Evolutionary conservation across 2,113 vertebrate genomes (phyloP).

Genomic region (Ancistrus triradiatus): DNA sequence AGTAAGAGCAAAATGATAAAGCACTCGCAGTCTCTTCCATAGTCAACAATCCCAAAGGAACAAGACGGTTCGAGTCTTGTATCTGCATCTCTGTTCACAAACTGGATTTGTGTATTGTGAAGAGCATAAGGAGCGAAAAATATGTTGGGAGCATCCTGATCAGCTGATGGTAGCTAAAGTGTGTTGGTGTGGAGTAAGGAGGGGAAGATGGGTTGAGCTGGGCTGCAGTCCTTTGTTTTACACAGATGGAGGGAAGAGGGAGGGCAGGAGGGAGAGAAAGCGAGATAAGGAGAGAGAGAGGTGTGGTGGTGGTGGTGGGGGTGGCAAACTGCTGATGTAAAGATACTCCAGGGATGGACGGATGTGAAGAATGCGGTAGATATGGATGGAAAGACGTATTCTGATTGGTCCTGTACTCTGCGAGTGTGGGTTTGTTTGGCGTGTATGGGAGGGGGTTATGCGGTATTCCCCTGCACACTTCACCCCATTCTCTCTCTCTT

Average conservation of each 20-base stretch:
- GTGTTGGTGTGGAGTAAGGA: conserved; percentile 7
- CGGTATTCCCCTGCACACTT: conserved; percentile 10
- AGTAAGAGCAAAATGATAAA: neutral
- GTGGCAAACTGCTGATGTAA: conserved; percentile 30
- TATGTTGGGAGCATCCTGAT: conserved; percentile 5
- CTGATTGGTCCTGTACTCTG: conserved; percentile 22
- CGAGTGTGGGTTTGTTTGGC: too few species aligned
- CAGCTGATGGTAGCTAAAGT: neutral
- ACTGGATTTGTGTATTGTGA: too few species aligned
- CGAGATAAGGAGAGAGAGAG: conserved; percentile 21
- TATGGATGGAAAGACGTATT: conserved; percentile 10
- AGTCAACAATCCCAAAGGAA: conserved; percentile 5
- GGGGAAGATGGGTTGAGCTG: neutral
- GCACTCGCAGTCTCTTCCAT: neutral
- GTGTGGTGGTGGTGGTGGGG: neutral
- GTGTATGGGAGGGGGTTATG: conserved; percentile 9
- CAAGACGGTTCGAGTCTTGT: neutral
- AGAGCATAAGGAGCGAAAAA: too few species aligned
- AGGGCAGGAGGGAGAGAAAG: conserved; percentile 15
- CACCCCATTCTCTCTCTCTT: neutral
- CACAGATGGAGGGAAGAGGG: conserved; percentile 36
- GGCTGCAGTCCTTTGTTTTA: conserved; percentile 46
- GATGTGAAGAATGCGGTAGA: conserved; percentile 36
- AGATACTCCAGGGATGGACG: conserved; percentile 37
- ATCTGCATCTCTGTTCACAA: too few species aligned